phyloP scores from a whole-genome alignment of 30 jellyfish, hydroid and myxozoan genomes.

The Aurelia aurita complex sp. Pacific region DNA sequence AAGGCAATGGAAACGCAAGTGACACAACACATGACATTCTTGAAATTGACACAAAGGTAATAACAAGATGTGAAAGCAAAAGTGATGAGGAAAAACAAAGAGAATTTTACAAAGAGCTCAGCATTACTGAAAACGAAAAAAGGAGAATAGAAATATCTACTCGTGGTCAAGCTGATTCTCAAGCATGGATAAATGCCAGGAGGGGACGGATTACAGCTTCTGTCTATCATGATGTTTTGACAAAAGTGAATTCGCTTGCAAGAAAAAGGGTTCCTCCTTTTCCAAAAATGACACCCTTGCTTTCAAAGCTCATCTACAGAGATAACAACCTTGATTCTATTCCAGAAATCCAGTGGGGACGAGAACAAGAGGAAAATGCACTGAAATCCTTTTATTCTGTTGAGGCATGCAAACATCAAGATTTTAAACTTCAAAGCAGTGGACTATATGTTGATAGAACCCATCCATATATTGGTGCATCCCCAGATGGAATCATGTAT shows the following conservation, averaged over 20 bases:
- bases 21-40: background rate
- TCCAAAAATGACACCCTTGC: conserved; percentile 40
- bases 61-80: background rate
- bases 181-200: conserved; percentile 35
- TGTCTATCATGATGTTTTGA: conserved; percentile 23
- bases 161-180: conserved; percentile 24
- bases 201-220: conserved; percentile 64
- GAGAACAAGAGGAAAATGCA: conserved; percentile 36
- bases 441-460: conserved; percentile 24
- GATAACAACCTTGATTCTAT: background rate
- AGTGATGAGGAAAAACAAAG: conserved; percentile 17
- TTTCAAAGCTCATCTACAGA: conserved; percentile 1
- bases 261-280: background rate
- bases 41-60: conserved; percentile 1
- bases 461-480: conserved; percentile 47
- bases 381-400: conserved; percentile 31
- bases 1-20: background rate
- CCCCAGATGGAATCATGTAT: conserved; percentile 52
- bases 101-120: background rate
- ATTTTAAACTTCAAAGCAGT: background rate
- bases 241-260: conserved; percentile 34
- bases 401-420: conserved; percentile 17
- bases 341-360: conserved; percentile 46
- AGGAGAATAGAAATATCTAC: conserved; percentile 32
- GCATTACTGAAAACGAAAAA: background rate